Evolutionary conservation across 2,888 invertebrate genomes (phyloP).

Genomic region (Dermolepida albohirtum): DNA sequence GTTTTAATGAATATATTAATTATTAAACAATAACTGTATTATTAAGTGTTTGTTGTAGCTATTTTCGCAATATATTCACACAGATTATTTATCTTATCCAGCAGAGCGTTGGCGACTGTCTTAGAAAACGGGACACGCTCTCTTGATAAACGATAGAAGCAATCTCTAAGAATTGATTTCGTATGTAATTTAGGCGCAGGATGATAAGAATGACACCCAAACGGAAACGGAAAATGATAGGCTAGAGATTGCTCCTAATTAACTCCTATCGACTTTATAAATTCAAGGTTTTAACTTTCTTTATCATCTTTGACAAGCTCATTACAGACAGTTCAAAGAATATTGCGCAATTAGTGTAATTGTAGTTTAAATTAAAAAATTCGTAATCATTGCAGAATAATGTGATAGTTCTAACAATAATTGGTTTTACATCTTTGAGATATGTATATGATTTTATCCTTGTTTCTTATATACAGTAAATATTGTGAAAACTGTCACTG

Average conservation of each 20-base stretch:
- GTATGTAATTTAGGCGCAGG: slow-evolving; percentile 37
- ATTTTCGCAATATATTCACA: neutral
- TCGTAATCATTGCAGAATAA: neutral
- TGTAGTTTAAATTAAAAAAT: neutral
- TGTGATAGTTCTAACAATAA: neutral
- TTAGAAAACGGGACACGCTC: slow-evolving; percentile 38
- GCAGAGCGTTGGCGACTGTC: slow-evolving; percentile 19
- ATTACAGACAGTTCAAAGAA: slow-evolving; percentile 17
- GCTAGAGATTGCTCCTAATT: slow-evolving; percentile 40
- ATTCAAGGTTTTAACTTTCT: slow-evolving; percentile 28
- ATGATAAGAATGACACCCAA: slow-evolving; percentile 51
- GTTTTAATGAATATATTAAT: neutral
- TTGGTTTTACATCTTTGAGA: too few relatives aligned
- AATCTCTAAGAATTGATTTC: slow-evolving; percentile 50
- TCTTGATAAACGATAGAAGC: slow-evolving; percentile 44
- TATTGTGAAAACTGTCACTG: too few relatives aligned
- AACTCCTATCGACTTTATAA: slow-evolving; percentile 35
- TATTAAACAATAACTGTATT: too few relatives aligned
- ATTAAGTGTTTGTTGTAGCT: too few relatives aligned
- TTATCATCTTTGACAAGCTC: slow-evolving; percentile 33
- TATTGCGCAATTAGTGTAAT: slow-evolving; percentile 3
- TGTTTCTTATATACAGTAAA: too few relatives aligned
- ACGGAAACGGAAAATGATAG: slow-evolving; percentile 56
- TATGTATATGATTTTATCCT: too few relatives aligned
- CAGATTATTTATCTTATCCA: slow-evolving; percentile 24